These are phyloP conservation scores for Ariopsis seemanni DNA, from an alignment of 2,113 vertebrate species.

Conservation along the genomic window DNA sequence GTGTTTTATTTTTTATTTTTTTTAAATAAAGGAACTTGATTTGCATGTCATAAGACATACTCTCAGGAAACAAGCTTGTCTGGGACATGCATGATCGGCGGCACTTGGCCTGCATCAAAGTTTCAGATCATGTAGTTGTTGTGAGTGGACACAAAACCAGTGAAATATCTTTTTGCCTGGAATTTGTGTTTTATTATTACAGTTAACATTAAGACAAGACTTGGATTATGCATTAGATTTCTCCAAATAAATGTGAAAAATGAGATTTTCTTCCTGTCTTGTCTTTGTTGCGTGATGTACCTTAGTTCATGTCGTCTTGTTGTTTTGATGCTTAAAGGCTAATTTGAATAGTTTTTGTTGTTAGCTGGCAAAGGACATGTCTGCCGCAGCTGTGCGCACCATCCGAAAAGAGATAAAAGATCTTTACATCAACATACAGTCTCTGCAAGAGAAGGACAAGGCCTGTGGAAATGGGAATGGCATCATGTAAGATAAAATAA, in stretches of 20 bases:
- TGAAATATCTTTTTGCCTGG: neutral
- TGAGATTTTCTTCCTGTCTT: neutral
- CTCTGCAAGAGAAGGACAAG: slow-evolving; percentile 85
- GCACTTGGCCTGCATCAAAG: no score
- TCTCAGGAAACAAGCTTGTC: no score
- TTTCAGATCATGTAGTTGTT: no score
- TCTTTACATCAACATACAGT: slow-evolving; percentile 88
- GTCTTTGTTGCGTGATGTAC: neutral
- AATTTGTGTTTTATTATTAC: neutral
- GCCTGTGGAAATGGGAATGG: slow-evolving; percentile 89
- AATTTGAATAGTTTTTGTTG: neutral
- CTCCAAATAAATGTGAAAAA: neutral
- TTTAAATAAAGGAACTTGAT: no score
- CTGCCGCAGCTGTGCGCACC: slow-evolving; percentile 83
- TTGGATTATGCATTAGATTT: neutral
- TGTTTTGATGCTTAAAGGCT: neutral
- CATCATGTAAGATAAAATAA: slow-evolving; percentile 81
- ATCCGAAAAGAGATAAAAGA: slow-evolving; percentile 93
- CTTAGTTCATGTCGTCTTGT: neutral
- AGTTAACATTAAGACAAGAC: neutral
- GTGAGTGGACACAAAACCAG: neutral
- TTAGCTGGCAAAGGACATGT: slow-evolving; percentile 94
- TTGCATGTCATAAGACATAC: no score
- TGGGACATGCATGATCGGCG: no score
- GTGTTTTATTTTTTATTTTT: no score